Base-by-base conservation (phyloP, 2,113 vertebrate genomes). In the Actenoides lindsayi region DNA sequence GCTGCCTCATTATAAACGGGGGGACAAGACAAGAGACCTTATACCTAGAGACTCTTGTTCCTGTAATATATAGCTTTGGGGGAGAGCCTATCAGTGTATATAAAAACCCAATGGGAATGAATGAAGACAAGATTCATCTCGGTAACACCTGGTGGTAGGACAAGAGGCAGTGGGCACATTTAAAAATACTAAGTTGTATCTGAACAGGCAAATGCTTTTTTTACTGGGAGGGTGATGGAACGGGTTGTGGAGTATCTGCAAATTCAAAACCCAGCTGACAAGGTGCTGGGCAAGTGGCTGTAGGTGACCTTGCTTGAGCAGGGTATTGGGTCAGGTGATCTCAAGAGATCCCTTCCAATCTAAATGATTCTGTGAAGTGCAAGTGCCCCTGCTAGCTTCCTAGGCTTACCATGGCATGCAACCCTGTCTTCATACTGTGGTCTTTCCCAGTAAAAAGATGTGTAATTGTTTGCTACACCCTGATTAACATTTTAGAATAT, bases 401-500 rank as follows among this genome's bases (percentile, higher is more conserved):
- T 48, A 15, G 25, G 24, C 6, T 63, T 54, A 10, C 4, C 3
- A 0, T 24, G 31, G 11, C 42, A 31, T 57, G 16, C 24, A 53
- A 1, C 16, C 11, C 7, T 44, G 0, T 11, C 23, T 67, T 62
- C 16, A 3, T 41, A 3, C 17, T 15, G 48, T 2, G 3, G 16
- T 8, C 15, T 25, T 78, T 39, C 14, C 20, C 16, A 10, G 14
- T 14, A 39, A 54, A 75, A 41, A 11, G 19, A 19, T 6, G 3
- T 0, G 1, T 11, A 19, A 12, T 3, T 75, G 21, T 15, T 35
- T 75, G 54, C 20, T 50, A 17, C 12, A 69, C 76, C 18, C 31
- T 64, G 20, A 11, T 51, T 51, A 25, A 42, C 25, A 6, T 39
- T 50, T 12, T 31, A 9, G 28, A 20, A 4, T 15, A 1, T 19